These are phyloP conservation scores for Caenorhabditis inopinata DNA, from an alignment of 1,140 invertebrate genomes.

Conservation along the genomic window DNA sequence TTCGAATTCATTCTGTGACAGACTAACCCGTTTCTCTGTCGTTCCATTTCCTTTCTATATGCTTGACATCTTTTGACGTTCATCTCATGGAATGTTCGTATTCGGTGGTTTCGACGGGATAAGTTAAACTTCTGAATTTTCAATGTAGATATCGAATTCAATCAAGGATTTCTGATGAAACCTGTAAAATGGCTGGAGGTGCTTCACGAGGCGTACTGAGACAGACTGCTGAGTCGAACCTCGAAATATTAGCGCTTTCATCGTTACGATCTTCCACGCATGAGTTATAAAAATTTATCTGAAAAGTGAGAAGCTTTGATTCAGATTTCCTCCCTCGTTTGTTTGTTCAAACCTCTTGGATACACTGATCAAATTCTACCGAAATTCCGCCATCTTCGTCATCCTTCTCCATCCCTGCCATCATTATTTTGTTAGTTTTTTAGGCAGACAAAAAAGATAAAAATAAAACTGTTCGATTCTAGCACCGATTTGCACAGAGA, in stretches of 20 bases:
- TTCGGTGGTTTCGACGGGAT: neutral
- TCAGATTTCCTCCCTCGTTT: neutral
- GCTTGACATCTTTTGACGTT: neutral
- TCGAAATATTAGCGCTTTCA: neutral
- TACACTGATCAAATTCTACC: constrained; percentile 10
- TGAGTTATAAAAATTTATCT: neutral
- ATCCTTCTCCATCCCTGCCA: neutral
- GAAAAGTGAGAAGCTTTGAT: neutral
- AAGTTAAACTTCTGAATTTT: neutral
- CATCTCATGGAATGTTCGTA: neutral
- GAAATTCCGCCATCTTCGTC: constrained; percentile 4
- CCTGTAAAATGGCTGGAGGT: neutral
- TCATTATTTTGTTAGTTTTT: too few relatives aligned
- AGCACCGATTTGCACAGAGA: too few relatives aligned
- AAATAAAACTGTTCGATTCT: too few relatives aligned
- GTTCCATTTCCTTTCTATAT: neutral
- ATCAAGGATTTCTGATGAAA: neutral
- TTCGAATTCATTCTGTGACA: neutral
- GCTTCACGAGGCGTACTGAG: neutral
- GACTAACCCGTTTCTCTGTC: neutral
- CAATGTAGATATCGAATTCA: neutral
- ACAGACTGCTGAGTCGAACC: neutral
- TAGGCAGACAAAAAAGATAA: too few relatives aligned
- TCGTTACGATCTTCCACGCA: neutral
- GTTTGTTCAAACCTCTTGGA: neutral